phyloP scores from a whole-genome alignment of 1,140 invertebrate species.

The Ostrea denselamellosa region DNA sequence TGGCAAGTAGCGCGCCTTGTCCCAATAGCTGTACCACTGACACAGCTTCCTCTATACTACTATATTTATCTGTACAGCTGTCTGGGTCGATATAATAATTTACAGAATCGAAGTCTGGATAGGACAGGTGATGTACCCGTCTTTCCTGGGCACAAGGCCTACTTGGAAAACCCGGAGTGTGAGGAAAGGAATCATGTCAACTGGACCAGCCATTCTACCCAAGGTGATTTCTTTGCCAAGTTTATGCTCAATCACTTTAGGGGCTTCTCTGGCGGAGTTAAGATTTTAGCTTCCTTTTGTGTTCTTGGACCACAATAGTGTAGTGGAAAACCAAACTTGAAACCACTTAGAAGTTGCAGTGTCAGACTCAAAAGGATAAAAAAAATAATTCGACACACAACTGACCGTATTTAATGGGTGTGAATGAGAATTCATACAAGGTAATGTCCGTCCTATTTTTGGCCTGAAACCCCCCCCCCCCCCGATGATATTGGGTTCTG shows the following conservation, averaged over 20 bases:
- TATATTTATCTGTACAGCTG: too few species aligned
- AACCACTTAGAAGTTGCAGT: not conserved
- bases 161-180: too few species aligned
- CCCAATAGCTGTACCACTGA: too few species aligned
- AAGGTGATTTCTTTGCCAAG: not conserved
- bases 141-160: too few species aligned
- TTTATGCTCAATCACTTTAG: too few species aligned
- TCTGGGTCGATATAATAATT: slow-evolving; percentile 54
- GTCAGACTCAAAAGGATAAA: not conserved
- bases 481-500: not conserved
- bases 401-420: not conserved
- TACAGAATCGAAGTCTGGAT: slow-evolving; percentile 49
- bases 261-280: not conserved
- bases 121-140: slow-evolving; percentile 54
- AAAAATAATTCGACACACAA: not conserved
- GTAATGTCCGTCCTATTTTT: not conserved
- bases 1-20: too few species aligned
- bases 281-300: slow-evolving; percentile 1
- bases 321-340: not conserved
- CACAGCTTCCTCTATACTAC: too few species aligned
- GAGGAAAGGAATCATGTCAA: not conserved
- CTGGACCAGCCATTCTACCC: slow-evolving; percentile 35
- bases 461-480: not conserved
- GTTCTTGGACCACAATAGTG: not conserved
- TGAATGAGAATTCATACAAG: not conserved